A percentile compares a stretch with the other conserved stretches of the same genome.
Evolutionary conservation across 1,140 invertebrate species (phyloP).

Genomic region (Drosophila watanabei): DNA sequence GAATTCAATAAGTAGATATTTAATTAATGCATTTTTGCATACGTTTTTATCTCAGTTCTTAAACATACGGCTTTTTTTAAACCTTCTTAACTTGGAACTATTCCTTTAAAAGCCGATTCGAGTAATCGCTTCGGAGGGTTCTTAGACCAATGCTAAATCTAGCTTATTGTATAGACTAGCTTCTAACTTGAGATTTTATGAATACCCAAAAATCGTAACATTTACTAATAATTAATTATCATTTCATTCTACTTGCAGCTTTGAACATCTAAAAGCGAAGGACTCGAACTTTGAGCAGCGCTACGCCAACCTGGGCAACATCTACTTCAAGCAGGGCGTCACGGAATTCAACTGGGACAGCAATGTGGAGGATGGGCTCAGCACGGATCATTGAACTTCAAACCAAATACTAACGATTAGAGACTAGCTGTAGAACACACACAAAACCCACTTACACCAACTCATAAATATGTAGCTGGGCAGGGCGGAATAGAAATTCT

Average conservation of each 20-base stretch:
- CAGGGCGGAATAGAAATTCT: slow-evolving; percentile 8
- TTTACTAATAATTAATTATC: not conserved
- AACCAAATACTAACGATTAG: slow-evolving; percentile 78
- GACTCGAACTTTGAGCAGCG: slow-evolving; percentile 93
- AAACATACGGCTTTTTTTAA: too few species aligned
- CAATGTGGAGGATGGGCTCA: slow-evolving; percentile 90
- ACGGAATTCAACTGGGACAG: slow-evolving; percentile 95
- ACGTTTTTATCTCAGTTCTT: too few species aligned
- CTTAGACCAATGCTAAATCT: not conserved
- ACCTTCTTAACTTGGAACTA: too few species aligned
- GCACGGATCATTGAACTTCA: slow-evolving; percentile 82
- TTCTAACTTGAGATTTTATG: not conserved
- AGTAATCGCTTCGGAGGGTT: not conserved
- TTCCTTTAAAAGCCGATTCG: not conserved
- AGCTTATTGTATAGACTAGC: too few species aligned
- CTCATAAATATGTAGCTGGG: slow-evolving; percentile 43
- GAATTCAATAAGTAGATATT: too few species aligned
- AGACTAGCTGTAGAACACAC: slow-evolving; percentile 55
- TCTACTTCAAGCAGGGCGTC: slow-evolving; percentile 89
- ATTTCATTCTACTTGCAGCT: slow-evolving; percentile 86
- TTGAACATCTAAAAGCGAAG: slow-evolving; percentile 91
- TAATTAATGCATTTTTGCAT: too few species aligned
- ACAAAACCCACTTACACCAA: slow-evolving; percentile 4
- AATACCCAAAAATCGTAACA: accelerated
- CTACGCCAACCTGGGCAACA: slow-evolving; percentile 92